Evolutionary conservation across 2,888 invertebrate species (phyloP).

Genomic region (Zeuzera pyrina): DNA sequence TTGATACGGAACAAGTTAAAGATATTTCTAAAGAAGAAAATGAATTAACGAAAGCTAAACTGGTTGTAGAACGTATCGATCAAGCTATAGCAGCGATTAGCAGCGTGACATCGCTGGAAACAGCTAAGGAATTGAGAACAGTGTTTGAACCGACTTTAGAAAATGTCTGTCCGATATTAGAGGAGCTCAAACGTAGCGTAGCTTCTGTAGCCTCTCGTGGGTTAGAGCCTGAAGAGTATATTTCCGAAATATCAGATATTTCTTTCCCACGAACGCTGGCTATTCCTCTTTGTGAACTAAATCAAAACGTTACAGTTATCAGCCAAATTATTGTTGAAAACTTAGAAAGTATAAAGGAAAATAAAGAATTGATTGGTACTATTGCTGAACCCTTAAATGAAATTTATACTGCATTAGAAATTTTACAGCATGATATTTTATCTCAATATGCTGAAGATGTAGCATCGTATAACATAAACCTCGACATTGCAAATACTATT

Average conservation of each 20-base stretch:
- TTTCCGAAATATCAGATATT: constrained; percentile 46
- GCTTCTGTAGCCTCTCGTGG: constrained; percentile 20
- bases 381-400: constrained; percentile 62
- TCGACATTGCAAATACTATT: constrained; percentile 45
- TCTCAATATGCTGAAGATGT: constrained; percentile 50
- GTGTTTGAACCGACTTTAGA: constrained; percentile 31
- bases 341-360: constrained; percentile 35
- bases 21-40: constrained; percentile 22
- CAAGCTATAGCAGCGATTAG: constrained; percentile 45
- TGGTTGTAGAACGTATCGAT: constrained; percentile 46
- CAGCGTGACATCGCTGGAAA: constrained; percentile 37
- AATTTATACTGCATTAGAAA: constrained; percentile 52
- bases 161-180: constrained; percentile 45
- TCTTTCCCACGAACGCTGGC: constrained; percentile 50
- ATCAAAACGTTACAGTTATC: constrained; percentile 42
- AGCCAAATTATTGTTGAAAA: constrained; percentile 49
- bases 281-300: constrained; percentile 45
- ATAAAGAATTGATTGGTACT: constrained; percentile 35
- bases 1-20: constrained; percentile 41
- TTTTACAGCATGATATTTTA: constrained; percentile 57
- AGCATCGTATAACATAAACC: constrained; percentile 29
- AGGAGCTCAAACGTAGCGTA: constrained; percentile 47
- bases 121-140: constrained; percentile 24
- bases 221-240: constrained; percentile 18
- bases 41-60: constrained; percentile 29